phyloP scores from a whole-genome alignment of 2,113 vertebrate species.

The Psittacus erithacus region DNA sequence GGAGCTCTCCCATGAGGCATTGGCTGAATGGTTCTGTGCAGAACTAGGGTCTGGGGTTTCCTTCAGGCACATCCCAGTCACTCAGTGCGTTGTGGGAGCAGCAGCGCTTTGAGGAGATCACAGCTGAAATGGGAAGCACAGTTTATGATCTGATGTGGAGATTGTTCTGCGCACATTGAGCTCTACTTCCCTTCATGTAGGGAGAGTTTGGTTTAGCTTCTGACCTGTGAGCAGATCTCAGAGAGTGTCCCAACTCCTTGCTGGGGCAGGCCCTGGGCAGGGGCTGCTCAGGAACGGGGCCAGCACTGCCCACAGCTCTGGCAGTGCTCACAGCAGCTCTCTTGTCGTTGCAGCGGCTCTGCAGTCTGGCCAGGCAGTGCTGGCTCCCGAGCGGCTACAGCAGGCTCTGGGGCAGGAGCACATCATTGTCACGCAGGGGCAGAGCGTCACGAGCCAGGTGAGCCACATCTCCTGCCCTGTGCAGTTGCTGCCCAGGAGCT shows the following conservation, averaged over 20 bases:
- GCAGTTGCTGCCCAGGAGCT: background rate
- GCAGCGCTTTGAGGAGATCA: background rate
- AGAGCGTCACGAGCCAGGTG: slow-evolving; percentile 86
- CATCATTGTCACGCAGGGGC: slow-evolving; percentile 93
- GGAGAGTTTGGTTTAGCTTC: background rate
- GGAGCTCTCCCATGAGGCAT: accelerated
- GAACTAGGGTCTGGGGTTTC: background rate
- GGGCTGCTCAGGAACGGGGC: accelerated
- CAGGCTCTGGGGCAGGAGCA: slow-evolving; percentile 91
- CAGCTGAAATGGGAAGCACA: background rate
- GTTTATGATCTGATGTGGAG: background rate
- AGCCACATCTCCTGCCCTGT: background rate
- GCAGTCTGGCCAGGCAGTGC: slow-evolving; percentile 83
- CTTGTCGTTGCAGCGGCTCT: slow-evolving; percentile 73
- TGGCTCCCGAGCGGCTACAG: slow-evolving; percentile 84
- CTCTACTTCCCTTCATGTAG: background rate
- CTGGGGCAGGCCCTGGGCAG: background rate
- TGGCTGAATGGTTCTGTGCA: background rate
- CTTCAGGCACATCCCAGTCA: background rate
- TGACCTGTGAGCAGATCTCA: background rate
- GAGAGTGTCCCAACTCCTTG: accelerated
- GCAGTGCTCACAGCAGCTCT: accelerated
- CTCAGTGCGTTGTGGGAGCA: accelerated
- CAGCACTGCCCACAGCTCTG: background rate
- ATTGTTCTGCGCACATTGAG: background rate